A percentile compares a stretch with the other conserved stretches of the same genome.
Conservation (phyloP, 2,888 invertebrate species). For the Drosophila nigricruria region DNA sequence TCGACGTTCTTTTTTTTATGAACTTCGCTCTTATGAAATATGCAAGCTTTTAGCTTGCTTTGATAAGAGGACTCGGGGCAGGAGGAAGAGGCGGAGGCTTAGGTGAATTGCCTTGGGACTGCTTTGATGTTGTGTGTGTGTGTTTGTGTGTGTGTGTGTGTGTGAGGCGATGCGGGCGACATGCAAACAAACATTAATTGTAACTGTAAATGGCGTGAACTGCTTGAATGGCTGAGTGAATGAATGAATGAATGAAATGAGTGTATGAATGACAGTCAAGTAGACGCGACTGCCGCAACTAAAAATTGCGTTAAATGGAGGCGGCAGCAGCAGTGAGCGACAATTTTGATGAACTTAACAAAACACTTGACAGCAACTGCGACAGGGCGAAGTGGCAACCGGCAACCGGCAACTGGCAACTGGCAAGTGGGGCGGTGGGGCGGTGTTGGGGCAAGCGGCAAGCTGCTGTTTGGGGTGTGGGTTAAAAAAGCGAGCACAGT, state of each 20-base stretch:
- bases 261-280: slow-evolving; percentile 68
- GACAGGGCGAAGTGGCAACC: slow-evolving; percentile 21
- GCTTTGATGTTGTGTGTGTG: slow-evolving; percentile 61
- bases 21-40: slow-evolving; percentile 76
- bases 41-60: slow-evolving; percentile 66
- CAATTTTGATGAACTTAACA: slow-evolving; percentile 82
- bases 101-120: slow-evolving; percentile 19
- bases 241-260: slow-evolving; percentile 49
- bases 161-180: slow-evolving; percentile 55
- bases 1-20: slow-evolving; percentile 41
- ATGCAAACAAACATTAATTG: slow-evolving; percentile 77
- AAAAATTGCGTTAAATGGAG: slow-evolving; percentile 75
- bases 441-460: background rate
- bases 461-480: background rate
- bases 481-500: slow-evolving; percentile 53
- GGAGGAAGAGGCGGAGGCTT: background rate
- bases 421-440: background rate
- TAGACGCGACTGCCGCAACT: slow-evolving; percentile 56
- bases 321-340: slow-evolving; percentile 51
- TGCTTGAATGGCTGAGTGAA: slow-evolving; percentile 59
- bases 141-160: slow-evolving; percentile 18
- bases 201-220: slow-evolving; percentile 79
- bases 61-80: slow-evolving; percentile 34
- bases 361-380: slow-evolving; percentile 74
- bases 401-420: background rate